Evolutionary conservation across 2,797 vertebrate species (phyloP), one percentile per base, ranked within the genome.

Genomic region (Nothura maculosa): DNA sequence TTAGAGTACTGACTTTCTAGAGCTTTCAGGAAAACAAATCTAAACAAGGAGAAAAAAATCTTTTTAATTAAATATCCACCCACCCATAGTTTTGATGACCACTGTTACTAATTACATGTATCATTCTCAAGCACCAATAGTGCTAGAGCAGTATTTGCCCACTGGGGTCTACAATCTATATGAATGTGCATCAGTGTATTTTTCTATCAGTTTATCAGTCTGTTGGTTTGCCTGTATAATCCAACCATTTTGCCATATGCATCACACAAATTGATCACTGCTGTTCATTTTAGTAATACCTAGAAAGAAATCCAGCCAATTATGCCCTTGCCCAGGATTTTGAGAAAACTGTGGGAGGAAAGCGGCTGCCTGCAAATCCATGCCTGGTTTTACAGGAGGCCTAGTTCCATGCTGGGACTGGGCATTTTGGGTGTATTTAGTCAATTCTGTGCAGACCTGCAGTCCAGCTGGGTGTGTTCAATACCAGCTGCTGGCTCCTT

Each of bases 391-490:
- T 94, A 70, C 24, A 69, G 6, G 45, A 68, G 85, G 38, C 67
- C 57, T 60, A 34, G 62, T 78, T 87, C 47, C 64, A 24, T 60
- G 83, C 69, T 91, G 73, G 32, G 69, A 75, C 64, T 69, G 58
- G 68, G 55, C 78, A 54, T 45, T 77, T 60, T 9, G 25, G n/a
- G 9, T 87, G 6, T 72, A 70, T 80, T 93, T 81, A 81, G 67
- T 80, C 75, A 86, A 22, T 89, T 90, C 66, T 83, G 27, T 67
- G 32, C 47, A 85, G 76, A 92, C 22, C 76, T 81, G 40, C 61
- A 87, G 28, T 90, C 78, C 79, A 94, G 48, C 85, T 94, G 85
- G 54, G 75, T 73, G 68, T 67, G 28, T 85, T 97, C 92, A 83
- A 43, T 92, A 90, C 36, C 89, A 76, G 7, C 89, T 91, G 50